Conservation (phyloP, 2,797 vertebrate genomes). For the Macropus fuliginosus region DNA sequence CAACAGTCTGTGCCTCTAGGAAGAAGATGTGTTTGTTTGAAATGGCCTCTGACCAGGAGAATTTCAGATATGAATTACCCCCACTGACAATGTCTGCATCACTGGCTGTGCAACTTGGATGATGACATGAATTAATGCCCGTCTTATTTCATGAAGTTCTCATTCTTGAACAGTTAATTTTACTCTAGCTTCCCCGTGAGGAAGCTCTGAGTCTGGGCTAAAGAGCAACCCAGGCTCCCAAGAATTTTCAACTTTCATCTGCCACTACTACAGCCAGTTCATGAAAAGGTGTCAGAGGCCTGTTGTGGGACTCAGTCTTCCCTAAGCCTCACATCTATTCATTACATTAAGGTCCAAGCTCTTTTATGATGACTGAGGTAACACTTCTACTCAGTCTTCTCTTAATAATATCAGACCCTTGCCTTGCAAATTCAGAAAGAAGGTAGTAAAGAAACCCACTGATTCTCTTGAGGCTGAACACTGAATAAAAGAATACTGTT, state of each 20-base stretch:
- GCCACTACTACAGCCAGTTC: background rate
- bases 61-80: slow-evolving; percentile 2
- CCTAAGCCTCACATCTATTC: background rate
- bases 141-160: background rate
- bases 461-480: background rate
- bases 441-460: background rate
- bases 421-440: slow-evolving; percentile 34
- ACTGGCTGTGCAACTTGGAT: background rate
- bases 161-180: background rate
- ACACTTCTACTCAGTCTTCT: background rate
- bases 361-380: background rate
- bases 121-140: background rate
- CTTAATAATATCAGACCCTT: slow-evolving; percentile 26
- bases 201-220: slow-evolving; percentile 20
- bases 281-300: background rate
- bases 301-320: fast-evolving
- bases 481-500: background rate
- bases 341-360: background rate
- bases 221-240: slow-evolving; percentile 5
- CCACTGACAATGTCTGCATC: background rate
- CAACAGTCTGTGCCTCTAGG: background rate
- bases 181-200: slow-evolving; percentile 12
- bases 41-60: background rate
- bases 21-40: slow-evolving; percentile 6
- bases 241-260: background rate